phyloP scores from a whole-genome alignment of 1,140 invertebrate species.

The Zaprionus ornatus region DNA sequence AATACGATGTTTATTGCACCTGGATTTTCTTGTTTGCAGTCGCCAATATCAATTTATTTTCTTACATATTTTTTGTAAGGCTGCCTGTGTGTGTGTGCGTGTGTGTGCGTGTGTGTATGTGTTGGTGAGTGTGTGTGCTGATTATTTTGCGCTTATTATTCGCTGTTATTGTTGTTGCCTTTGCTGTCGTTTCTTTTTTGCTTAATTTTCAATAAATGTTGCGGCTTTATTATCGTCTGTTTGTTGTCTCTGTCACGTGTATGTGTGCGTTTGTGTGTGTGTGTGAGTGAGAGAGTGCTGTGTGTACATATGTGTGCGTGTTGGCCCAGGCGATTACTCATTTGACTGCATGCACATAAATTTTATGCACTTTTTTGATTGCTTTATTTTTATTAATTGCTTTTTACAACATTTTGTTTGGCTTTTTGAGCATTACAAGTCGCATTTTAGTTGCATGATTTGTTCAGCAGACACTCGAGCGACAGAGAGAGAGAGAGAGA shows the following conservation, averaged over 20 bases:
- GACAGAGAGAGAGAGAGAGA: neutral
- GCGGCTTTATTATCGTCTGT: conserved; percentile 63
- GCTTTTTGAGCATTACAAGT: conserved; percentile 51
- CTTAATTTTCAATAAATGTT: conserved; percentile 79
- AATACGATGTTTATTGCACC: conserved; percentile 79
- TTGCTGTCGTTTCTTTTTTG: conserved; percentile 53
- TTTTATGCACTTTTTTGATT: conserved; percentile 72
- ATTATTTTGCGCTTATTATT: conserved; percentile 81
- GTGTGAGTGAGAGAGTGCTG: neutral
- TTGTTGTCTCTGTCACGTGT: conserved; percentile 44
- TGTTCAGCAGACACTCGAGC: conserved; percentile 12
- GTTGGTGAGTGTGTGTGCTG: conserved; percentile 54
- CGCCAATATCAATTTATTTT: conserved; percentile 78
- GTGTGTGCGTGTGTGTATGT: neutral
- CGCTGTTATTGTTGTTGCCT: conserved; percentile 44
- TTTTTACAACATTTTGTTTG: conserved; percentile 69
- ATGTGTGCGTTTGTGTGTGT: conserved; percentile 7
- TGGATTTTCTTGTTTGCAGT: conserved; percentile 78
- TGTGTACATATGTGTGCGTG: conserved; percentile 23
- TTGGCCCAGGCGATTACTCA: conserved; percentile 72
- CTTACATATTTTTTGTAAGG: conserved; percentile 43
- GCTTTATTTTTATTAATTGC: conserved; percentile 80
- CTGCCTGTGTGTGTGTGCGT: neutral
- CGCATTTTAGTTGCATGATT: conserved; percentile 49
- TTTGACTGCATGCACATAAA: conserved; percentile 81